Conservation (phyloP, 2,888 invertebrate species). For the Limnephilus marmoratus region DNA sequence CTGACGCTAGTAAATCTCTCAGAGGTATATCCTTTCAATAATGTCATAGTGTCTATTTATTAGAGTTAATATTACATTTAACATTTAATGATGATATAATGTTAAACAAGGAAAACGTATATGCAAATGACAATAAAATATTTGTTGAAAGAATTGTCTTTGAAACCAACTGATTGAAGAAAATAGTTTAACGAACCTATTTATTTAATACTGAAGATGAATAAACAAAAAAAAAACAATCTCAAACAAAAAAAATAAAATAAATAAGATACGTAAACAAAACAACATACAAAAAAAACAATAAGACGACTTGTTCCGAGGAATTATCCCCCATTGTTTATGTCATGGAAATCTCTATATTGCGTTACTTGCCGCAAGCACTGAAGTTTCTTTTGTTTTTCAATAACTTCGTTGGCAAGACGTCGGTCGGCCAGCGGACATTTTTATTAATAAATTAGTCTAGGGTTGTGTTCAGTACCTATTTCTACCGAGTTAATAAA, state of each 20-base stretch:
- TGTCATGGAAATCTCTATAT: background rate
- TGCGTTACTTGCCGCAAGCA: background rate
- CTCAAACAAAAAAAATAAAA: background rate
- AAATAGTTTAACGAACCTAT: background rate
- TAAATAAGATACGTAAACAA: background rate
- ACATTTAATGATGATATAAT: background rate
- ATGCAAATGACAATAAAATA: too few relatives aligned
- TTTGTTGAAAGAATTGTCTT: too few relatives aligned
- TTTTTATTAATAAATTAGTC: background rate
- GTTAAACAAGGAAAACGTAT: too few relatives aligned
- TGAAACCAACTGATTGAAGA: background rate
- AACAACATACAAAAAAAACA: background rate
- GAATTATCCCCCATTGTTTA: background rate
- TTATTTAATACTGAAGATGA: background rate
- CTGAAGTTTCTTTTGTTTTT: background rate
- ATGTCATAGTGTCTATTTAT: background rate
- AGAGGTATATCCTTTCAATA: background rate
- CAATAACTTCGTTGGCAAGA: too few relatives aligned
- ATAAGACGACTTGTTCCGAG: background rate
- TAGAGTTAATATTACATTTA: background rate
- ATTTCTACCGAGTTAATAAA: background rate
- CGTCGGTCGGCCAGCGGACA: background rate
- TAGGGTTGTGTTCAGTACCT: background rate
- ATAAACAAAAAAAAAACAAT: background rate
- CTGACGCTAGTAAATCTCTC: background rate